These are phyloP conservation scores for Lophotriccus pileatus DNA, from an alignment of 2,797 vertebrate species.

Conservation along the genomic window DNA sequence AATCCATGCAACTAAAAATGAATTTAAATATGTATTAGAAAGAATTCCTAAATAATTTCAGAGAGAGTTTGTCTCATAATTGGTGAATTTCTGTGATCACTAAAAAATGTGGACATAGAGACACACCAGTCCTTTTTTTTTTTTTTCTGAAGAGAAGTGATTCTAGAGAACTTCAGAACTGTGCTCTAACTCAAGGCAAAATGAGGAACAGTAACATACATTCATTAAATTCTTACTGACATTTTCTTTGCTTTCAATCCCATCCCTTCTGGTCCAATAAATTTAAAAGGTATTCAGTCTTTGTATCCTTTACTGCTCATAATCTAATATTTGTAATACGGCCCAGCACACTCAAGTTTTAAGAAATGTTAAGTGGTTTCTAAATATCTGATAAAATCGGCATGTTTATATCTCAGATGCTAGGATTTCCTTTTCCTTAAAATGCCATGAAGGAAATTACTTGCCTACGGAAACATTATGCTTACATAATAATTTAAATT, in stretches of 20 bases:
- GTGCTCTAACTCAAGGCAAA: neutral
- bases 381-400: neutral
- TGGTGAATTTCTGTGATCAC: neutral
- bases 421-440: conserved; percentile 5
- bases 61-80: neutral
- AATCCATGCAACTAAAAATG: neutral
- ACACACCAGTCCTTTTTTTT: neutral
- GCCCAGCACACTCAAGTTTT: neutral
- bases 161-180: neutral
- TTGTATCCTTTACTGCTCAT: neutral
- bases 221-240: neutral
- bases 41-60: neutral
- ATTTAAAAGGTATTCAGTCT: neutral
- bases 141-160: neutral
- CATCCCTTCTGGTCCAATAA: neutral
- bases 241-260: neutral
- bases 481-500: conserved; percentile 43
- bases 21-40: neutral
- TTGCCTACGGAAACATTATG: neutral
- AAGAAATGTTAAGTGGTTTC: neutral
- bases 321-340: neutral
- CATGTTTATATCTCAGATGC: neutral
- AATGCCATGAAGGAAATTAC: neutral
- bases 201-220: neutral
- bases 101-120: neutral